These are phyloP conservation scores for Petrocephalus zakoni DNA, from an alignment of 2,113 vertebrate species.

Conservation along the genomic window DNA sequence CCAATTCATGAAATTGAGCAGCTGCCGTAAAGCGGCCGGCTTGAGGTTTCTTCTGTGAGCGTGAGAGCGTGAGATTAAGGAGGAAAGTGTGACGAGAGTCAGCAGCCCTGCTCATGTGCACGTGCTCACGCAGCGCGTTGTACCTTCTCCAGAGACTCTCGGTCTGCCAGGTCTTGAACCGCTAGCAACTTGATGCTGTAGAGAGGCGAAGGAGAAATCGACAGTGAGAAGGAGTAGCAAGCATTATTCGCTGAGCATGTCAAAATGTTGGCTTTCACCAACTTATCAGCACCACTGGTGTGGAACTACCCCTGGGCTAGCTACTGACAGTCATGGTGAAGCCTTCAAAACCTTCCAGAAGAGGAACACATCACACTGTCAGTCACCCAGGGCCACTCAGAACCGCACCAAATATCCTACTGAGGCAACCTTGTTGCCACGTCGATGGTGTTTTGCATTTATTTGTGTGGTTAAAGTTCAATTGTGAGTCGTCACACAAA, in stretches of 20 bases:
- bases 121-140: background rate
- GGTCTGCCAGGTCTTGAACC: constrained; percentile 85
- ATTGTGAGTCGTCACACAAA: background rate
- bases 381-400: background rate
- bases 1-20: too few relatives aligned
- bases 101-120: too few relatives aligned
- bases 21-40: too few relatives aligned
- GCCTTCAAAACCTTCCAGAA: background rate
- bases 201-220: constrained; percentile 36
- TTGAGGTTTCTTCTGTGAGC: too few relatives aligned
- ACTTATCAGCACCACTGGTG: background rate
- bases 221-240: background rate
- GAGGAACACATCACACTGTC: background rate
- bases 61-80: too few relatives aligned
- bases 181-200: constrained; percentile 90
- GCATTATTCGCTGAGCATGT: background rate
- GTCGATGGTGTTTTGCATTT: background rate
- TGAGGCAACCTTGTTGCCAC: background rate
- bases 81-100: too few relatives aligned
- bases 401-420: background rate
- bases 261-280: background rate
- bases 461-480: background rate
- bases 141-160: constrained; percentile 92
- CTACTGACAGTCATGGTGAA: background rate
- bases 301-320: background rate